phyloP scores from a whole-genome alignment of 2,888 invertebrate species.

The Drosophila pseudotakahashii region DNA sequence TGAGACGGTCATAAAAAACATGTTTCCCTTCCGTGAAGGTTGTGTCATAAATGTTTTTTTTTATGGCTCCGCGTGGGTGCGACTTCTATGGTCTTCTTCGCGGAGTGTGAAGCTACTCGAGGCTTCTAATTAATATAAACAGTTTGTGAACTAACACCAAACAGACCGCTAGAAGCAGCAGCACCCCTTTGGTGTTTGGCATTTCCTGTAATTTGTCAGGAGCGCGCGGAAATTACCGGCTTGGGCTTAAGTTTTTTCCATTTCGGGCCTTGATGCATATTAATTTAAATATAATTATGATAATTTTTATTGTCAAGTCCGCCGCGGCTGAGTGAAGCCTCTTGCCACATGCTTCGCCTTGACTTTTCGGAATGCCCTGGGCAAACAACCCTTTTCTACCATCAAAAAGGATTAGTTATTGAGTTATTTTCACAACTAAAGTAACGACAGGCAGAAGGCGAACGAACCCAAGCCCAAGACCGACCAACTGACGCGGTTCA shows the following conservation, averaged over 20 bases:
- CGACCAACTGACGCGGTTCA: conserved; percentile 61
- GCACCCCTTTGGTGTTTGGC: conserved; percentile 47
- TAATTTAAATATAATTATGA: conserved; percentile 79
- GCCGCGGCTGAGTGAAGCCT: conserved; percentile 28
- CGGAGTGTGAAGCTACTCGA: conserved; percentile 37
- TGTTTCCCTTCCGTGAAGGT: conserved; percentile 9
- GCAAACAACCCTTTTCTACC: conserved; percentile 60
- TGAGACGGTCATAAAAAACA: conserved; percentile 28
- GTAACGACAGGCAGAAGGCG: conserved; percentile 47
- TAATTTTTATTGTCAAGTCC: conserved; percentile 76
- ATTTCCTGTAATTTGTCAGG: conserved; percentile 76
- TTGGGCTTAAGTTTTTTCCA: conserved; percentile 13
- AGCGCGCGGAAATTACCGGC: conserved; percentile 68
- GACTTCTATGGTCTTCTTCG: conserved; percentile 26
- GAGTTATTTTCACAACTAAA: conserved; percentile 74
- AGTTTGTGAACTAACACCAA: conserved; percentile 42
- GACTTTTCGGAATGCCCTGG: conserved; percentile 45
- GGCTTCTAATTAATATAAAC: conserved; percentile 47
- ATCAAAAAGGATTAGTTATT: conserved; percentile 76
- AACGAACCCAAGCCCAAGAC: conserved; percentile 15
- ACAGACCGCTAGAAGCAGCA: conserved; percentile 22
- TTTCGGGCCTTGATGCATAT: conserved; percentile 63
- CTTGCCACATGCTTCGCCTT: conserved; percentile 63
- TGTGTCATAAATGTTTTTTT: conserved; percentile 29
- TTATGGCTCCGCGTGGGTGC: conserved; percentile 25